These are phyloP conservation scores for Lampropteryx suffumata DNA, from an alignment of 2,888 invertebrate species.

Conservation along the genomic window DNA sequence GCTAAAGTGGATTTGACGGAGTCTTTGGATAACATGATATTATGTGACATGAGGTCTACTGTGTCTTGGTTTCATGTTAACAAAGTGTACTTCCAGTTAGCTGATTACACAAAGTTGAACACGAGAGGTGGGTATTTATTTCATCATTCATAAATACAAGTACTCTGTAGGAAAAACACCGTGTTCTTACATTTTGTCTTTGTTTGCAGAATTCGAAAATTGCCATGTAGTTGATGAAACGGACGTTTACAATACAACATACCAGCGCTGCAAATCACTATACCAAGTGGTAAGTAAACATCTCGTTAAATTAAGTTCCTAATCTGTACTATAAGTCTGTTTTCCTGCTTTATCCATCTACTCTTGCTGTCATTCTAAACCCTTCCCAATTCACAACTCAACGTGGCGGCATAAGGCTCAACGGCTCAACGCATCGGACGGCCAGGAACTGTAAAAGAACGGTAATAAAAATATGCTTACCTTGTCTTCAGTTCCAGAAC, in stretches of 20 bases:
- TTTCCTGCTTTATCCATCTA: too few relatives aligned
- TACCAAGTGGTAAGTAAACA: constrained; percentile 53
- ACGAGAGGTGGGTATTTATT: constrained; percentile 53
- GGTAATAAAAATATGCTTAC: not conserved
- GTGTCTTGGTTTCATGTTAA: constrained; percentile 68
- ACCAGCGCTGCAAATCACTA: constrained; percentile 57
- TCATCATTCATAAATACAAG: not conserved
- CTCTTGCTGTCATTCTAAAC: too few relatives aligned
- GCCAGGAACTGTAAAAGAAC: too few relatives aligned
- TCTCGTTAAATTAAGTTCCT: too few relatives aligned
- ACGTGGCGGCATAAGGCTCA: too few relatives aligned
- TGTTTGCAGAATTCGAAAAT: constrained; percentile 61
- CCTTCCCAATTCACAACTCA: too few relatives aligned
- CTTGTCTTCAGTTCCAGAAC: constrained; percentile 55
- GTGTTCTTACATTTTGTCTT: not conserved
- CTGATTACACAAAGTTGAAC: constrained; percentile 64
- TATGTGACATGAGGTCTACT: constrained; percentile 59
- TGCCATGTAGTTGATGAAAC: constrained; percentile 52
- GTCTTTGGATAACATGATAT: constrained; percentile 53
- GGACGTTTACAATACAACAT: constrained; percentile 55
- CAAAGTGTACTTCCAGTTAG: constrained; percentile 56
- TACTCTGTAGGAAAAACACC: not conserved
- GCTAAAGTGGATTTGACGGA: constrained; percentile 78
- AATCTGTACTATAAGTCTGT: too few relatives aligned
- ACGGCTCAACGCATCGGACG: too few relatives aligned